Evolutionary conservation across 2,797 vertebrate genomes (phyloP), one percentile per base, ranked within the genome.

Genomic region (Hybognathus amarus): DNA sequence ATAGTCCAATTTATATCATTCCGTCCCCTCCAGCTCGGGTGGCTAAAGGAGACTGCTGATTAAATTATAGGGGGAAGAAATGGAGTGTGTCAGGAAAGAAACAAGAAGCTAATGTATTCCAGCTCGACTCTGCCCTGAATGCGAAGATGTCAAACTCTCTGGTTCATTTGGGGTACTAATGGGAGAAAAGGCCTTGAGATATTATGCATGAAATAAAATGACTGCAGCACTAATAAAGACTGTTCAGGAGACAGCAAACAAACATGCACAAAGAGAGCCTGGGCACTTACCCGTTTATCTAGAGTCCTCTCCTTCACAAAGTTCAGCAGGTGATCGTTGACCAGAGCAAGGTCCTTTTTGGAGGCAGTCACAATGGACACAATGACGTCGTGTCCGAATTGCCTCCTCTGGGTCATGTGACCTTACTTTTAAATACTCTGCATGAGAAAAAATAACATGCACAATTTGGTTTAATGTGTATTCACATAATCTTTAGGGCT

Each of bases 351-450:
- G 91, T 99, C 98, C 90, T 99, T 99, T 92, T 98, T 98, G 91
- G 97, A 97, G 88, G 98, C 97, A 9, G 97, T 99, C 91, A 99
- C 97, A 91, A 99, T 99, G 83, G 98, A 99, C 85, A 99, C 98
- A 69, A 99, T 99, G 89, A 99, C 98, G 90, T 98, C 97, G 86
- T 99, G 97, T 77, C 98, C 98, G 95, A 90, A 99, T 99, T 80
- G 97, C 97, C 91, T 99, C 98, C 92, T 99, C 97, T 1, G 98
- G 97, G 91, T 99, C 98, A 93, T 98, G 98, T 84, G 98, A 99
- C 85, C 98, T 93, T 88, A 99, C 97, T 94, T 97, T 97, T 85
- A 99, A 95, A 91, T 94, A 98, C 86, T 99, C 98, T 99, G 92
- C 5, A 79, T 13, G 7, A 54, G 12, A 85, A 64, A 92, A 90